phyloP scores from a whole-genome alignment of 2,888 invertebrate species.

The Proisotoma minuta region DNA sequence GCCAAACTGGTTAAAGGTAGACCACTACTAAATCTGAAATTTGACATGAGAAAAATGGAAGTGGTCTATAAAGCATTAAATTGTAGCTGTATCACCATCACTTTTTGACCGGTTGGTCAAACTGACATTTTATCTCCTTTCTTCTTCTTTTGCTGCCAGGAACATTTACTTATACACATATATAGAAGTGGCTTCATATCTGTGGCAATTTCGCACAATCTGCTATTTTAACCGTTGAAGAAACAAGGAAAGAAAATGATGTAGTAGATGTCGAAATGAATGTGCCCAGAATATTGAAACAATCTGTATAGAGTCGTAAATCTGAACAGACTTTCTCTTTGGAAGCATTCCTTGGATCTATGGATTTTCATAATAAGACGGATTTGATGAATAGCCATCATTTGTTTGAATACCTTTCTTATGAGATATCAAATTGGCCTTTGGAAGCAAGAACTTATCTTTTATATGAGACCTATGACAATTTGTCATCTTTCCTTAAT shows the following conservation, averaged over 20 bases:
- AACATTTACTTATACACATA: too few relatives aligned
- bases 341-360: background rate
- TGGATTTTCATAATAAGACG: background rate
- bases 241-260: background rate
- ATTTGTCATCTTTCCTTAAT: background rate
- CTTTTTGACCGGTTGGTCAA: too few relatives aligned
- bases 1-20: too few relatives aligned
- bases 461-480: background rate
- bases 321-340: background rate
- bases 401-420: background rate
- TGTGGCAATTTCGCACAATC: too few relatives aligned
- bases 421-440: background rate
- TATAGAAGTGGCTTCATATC: too few relatives aligned
- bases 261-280: background rate
- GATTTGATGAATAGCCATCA: background rate
- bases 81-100: too few relatives aligned
- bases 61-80: conserved; percentile 11
- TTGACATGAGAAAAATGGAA: conserved; percentile 8
- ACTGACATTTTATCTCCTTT: too few relatives aligned
- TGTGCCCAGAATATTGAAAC: conserved; percentile 9
- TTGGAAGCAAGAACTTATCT: background rate
- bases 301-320: background rate
- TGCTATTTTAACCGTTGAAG: too few relatives aligned
- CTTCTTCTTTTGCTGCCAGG: too few relatives aligned
- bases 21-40: too few relatives aligned